Evolutionary conservation across 1,140 invertebrate species (phyloP), one percentile per base, ranked within the genome.

Genomic region (Atopsyche davidsoni): DNA sequence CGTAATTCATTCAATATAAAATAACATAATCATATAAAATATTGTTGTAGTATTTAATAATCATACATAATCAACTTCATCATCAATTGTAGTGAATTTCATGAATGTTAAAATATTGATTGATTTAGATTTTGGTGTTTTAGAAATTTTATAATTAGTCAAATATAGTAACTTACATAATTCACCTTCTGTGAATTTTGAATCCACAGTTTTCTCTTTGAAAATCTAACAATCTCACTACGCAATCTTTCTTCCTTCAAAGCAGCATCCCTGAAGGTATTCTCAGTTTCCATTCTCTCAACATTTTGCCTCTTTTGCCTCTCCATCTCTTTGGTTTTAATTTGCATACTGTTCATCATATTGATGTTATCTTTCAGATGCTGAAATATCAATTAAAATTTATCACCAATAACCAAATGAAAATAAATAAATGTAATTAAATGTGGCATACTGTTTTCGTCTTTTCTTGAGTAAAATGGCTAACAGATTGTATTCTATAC

Each of bases 261-360:
- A 2, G 61, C 58, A 2, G 62, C 67, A 1, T 62, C 67, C 2
- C 63, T 56, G 0, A 72, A 25, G 19, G 64, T 60, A 6, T 51
- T 58, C 38, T 70, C 69, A 0, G 59, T 49, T 21, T 44, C 55
- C 1, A 57, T 61, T 0, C 54, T 59, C 21, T 60, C 66, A 11
- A 65, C 62, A 14, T 69, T 41, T 46, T 69, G 60, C 40, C 69
- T 55, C 41, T 68, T 64, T 43, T 74, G 64, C 4, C 67, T 18
- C 10, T 62, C 58, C 0, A 72, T 47, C 2, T 67, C 60, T 44
- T 69, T 70, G 4, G 72, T 55, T 44, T 72, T 65, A 0, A 65
- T 68, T 50, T 74, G 71, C 1, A 74, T 60, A 0, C 64, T 55
- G 3, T 62, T 61, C 53, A 74, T 65, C 13, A 65, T 68, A 4